Evolutionary conservation across 2,113 vertebrate species (phyloP).

Genomic region (Melanotaenia duboulayi): DNA sequence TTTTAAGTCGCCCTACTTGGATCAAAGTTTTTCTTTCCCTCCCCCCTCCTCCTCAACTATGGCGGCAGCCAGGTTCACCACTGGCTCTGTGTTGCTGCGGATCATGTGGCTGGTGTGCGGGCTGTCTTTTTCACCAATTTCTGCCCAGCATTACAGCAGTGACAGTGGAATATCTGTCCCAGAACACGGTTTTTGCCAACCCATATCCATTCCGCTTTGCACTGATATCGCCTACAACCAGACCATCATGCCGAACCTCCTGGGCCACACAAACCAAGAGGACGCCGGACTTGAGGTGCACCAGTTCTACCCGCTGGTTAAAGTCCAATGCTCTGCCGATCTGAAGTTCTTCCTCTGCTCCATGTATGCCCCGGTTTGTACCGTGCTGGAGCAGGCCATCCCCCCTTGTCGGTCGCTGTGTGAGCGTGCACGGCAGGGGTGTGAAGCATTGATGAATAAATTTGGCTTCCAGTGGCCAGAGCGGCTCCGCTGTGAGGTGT

Average conservation of each 20-base stretch:
- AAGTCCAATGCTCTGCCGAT: constrained; percentile 91
- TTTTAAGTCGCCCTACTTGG: constrained; percentile 73
- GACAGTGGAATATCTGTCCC: constrained; percentile 91
- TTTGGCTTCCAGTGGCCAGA: constrained; percentile 96
- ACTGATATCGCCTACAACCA: constrained; percentile 95
- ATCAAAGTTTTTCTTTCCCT: constrained; percentile 74
- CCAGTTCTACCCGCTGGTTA: constrained; percentile 93
- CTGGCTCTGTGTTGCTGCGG: constrained; percentile 64
- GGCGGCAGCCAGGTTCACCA: constrained; percentile 71
- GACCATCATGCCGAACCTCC: constrained; percentile 93
- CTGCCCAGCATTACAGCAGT: constrained; percentile 85
- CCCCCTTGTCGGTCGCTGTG: constrained; percentile 91
- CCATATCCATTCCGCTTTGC: constrained; percentile 92
- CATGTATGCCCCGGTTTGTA: constrained; percentile 94
- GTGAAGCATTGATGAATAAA: constrained; percentile 94
- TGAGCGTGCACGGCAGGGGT: constrained; percentile 90
- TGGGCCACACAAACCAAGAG: constrained; percentile 94
- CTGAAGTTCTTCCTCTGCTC: constrained; percentile 94
- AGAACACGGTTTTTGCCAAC: constrained; percentile 93
- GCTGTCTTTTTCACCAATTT: constrained; percentile 50
- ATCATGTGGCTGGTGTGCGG: constrained; percentile 70
- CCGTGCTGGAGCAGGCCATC: constrained; percentile 92
- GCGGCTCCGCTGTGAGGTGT: constrained; percentile 90
- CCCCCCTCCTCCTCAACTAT: constrained; percentile 67
- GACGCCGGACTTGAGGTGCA: constrained; percentile 93